Evolutionary conservation across 2,888 invertebrate species (phyloP).

Genomic region (Trichacis sp.): DNA sequence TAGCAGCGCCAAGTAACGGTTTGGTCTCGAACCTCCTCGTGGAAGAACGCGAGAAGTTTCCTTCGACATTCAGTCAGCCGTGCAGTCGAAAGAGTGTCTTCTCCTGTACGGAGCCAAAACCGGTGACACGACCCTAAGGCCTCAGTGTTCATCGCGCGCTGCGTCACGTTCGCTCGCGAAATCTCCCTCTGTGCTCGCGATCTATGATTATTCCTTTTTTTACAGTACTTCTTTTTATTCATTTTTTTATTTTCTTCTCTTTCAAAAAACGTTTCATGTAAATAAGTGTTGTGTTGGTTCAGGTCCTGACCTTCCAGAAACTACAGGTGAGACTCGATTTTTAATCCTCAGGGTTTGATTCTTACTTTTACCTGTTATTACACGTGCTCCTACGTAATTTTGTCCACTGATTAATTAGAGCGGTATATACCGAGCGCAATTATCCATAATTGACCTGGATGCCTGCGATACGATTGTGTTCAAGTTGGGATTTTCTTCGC

Average conservation of each 20-base stretch:
- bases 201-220: slow-evolving; percentile 3
- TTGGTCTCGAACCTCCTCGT: slow-evolving; percentile 50
- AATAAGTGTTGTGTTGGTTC: neutral
- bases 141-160: slow-evolving; percentile 6
- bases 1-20: slow-evolving; percentile 58
- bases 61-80: slow-evolving; percentile 63
- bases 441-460: slow-evolving; percentile 21
- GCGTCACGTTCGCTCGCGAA: slow-evolving; percentile 4
- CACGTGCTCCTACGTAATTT: neutral
- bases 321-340: slow-evolving; percentile 1
- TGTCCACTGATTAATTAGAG: neutral
- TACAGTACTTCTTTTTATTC: no score
- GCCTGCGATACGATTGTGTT: slow-evolving; percentile 17
- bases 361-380: neutral
- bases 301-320: neutral
- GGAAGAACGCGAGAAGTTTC: slow-evolving; percentile 52
- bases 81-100: slow-evolving; percentile 65
- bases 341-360: no score
- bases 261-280: no score
- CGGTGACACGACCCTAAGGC: slow-evolving; percentile 13
- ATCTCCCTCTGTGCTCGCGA: neutral
- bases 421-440: slow-evolving; percentile 16
- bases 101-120: slow-evolving; percentile 33
- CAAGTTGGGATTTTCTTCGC: slow-evolving; percentile 14
- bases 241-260: no score